Base-by-base conservation (phyloP, 2,113 vertebrate species). In the Alethe diademata region DNA sequence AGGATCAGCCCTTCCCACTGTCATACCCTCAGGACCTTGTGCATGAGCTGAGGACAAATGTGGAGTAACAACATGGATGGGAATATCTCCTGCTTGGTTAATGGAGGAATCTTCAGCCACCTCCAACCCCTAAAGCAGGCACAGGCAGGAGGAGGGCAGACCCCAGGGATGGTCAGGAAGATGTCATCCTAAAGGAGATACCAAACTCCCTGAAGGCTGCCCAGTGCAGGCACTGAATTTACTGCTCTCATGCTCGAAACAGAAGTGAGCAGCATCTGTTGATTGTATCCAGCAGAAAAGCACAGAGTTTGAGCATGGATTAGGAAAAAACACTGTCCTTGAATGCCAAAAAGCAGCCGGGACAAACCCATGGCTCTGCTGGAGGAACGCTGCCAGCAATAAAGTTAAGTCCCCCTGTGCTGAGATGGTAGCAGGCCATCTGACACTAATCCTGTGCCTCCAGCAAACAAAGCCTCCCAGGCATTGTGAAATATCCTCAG, bases 401-500 rank as follows among this genome's bases (percentile, higher is more conserved):
- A 67, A 51, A 93, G 56, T 25, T 29, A 79, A 80, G 69, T 31
- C 50, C 38, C 43, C 56, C 38, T 48, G 1, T n/a, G 91, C 13
- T 31, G 76, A 71, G 66, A 84, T 67, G 83, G 79, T 78, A 50
- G 53, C 86, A 80, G 79, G 53, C 82, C 88, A 86, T 80, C 88
- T 90, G 90, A 88, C 24, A 29, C 65, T 86, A 88, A 92, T 84
- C 88, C 86, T 38, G 69, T 25, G 79, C 83, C 72, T 96, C 75
- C 86, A 78, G 92, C 88, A 88, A 88, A 45, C 53, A 56, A 81
- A 81, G 36, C 82, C 90, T 84, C 64, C n/a, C 53, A 28, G 87
- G 78, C 71, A 0, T 15, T 86, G 75, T 90, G 88, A 73, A 92
- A 92, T 31, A 70, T 2, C 79, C 61, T 14, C 79, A 24, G 75